Conservation (phyloP, 2,797 vertebrate genomes). For the Lemur catta region DNA sequence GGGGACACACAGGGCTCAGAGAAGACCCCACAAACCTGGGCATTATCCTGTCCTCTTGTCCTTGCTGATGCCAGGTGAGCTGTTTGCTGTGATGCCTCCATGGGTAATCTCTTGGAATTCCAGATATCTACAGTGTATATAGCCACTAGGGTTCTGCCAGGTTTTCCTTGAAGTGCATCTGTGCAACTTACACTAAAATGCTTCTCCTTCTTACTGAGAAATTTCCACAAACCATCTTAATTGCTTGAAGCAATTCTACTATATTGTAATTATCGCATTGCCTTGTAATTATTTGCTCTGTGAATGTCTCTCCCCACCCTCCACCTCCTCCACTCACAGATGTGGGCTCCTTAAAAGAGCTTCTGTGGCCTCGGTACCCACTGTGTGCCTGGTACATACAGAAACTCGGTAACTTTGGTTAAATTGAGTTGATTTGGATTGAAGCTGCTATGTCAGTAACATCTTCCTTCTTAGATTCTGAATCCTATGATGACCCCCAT, state of each 20-base stretch:
- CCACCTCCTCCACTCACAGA: neutral
- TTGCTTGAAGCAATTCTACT: constrained; percentile 33
- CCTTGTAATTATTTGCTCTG: constrained; percentile 53
- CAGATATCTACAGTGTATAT: neutral
- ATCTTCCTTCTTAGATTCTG: constrained; percentile 36
- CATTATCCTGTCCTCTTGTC: neutral
- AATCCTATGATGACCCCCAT: neutral
- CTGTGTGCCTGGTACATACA: neutral
- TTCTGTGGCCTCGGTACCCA: neutral
- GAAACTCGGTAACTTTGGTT: neutral
- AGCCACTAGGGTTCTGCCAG: neutral
- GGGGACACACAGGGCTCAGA: neutral
- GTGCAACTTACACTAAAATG: neutral
- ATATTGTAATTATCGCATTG: constrained; percentile 32
- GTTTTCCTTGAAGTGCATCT: neutral
- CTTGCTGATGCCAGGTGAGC: neutral
- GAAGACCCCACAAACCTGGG: neutral
- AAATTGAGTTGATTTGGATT: neutral
- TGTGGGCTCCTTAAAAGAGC: neutral
- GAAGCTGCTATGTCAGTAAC: neutral
- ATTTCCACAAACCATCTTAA: constrained; percentile 23
- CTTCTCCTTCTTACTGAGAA: constrained; percentile 21
- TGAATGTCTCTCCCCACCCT: neutral
- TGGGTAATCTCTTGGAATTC: neutral
- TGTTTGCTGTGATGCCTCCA: neutral